These are phyloP conservation scores for Hydrochoerus hydrochaeris DNA, from an alignment of 2,113 vertebrate species.

Conservation along the genomic window DNA sequence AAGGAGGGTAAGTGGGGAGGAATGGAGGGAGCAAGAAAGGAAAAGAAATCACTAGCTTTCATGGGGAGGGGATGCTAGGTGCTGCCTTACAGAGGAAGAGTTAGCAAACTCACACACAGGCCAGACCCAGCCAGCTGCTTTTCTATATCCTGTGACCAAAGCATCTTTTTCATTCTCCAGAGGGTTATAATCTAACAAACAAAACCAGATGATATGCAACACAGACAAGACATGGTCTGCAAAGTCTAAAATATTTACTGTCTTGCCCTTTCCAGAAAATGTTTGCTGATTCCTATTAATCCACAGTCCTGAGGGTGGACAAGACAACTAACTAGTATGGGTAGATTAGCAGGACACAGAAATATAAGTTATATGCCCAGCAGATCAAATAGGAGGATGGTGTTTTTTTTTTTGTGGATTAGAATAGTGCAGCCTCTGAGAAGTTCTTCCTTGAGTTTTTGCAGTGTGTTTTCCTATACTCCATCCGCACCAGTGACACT, in stretches of 20 bases:
- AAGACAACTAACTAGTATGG: neutral
- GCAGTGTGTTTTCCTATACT: neutral
- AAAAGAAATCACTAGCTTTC: neutral
- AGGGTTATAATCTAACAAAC: neutral
- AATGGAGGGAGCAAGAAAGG: too few relatives aligned
- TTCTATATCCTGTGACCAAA: neutral
- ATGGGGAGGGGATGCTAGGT: neutral
- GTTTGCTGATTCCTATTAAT: neutral
- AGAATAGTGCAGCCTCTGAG: neutral
- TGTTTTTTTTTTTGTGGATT: neutral
- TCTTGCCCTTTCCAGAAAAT: constrained; percentile 11
- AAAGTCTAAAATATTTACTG: neutral
- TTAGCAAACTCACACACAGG: neutral
- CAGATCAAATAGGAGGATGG: neutral
- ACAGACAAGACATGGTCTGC: neutral
- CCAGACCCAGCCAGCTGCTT: neutral
- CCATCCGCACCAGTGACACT: neutral
- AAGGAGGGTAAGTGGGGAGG: too few relatives aligned
- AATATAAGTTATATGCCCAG: neutral
- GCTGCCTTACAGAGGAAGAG: neutral
- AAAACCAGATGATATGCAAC: neutral
- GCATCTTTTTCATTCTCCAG: constrained; percentile 29
- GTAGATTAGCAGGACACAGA: neutral
- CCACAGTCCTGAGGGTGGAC: neutral
- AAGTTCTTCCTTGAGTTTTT: constrained; percentile 24